Evolutionary conservation across 1,140 invertebrate species (phyloP).

Genomic region (Macrostomum lignano): DNA sequence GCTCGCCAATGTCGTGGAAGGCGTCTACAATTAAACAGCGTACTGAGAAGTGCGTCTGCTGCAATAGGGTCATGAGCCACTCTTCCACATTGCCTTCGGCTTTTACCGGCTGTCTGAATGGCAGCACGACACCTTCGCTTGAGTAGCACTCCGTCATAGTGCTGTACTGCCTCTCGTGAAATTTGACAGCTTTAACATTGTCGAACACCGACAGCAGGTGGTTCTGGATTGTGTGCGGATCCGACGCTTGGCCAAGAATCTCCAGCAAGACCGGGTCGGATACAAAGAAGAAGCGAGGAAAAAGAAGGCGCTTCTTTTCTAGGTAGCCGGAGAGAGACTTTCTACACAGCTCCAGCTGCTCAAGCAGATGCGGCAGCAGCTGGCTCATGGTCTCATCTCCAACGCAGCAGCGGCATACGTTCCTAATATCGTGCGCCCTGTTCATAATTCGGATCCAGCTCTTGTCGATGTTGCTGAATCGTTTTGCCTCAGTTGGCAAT

Average conservation of each 20-base stretch:
- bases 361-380: slow-evolving; percentile 68
- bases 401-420: slow-evolving; percentile 73
- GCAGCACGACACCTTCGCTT: slow-evolving; percentile 39
- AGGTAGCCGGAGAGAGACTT: slow-evolving; percentile 81
- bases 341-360: slow-evolving; percentile 77
- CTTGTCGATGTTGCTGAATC: slow-evolving; percentile 79
- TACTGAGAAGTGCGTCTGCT: slow-evolving; percentile 55
- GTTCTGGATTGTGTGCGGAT: slow-evolving; percentile 84
- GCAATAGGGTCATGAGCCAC: slow-evolving; percentile 61
- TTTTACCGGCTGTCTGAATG: slow-evolving; percentile 53
- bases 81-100: slow-evolving; percentile 81
- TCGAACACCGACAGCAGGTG: slow-evolving; percentile 80
- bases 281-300: slow-evolving; percentile 89
- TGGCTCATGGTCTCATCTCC: slow-evolving; percentile 71
- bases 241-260: slow-evolving; percentile 76
- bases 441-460: slow-evolving; percentile 95
- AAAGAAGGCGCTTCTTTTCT: slow-evolving; percentile 75
- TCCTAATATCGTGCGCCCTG: slow-evolving; percentile 63
- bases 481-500: slow-evolving; percentile 40
- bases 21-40: slow-evolving; percentile 66
- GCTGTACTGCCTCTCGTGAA: slow-evolving; percentile 82
- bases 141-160: slow-evolving; percentile 73
- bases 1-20: slow-evolving; percentile 50
- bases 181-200: slow-evolving; percentile 64
- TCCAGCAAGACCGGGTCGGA: slow-evolving; percentile 77